Base-by-base conservation (phyloP, 2,888 invertebrate genomes). In the Muschampia plurimacula region DNA sequence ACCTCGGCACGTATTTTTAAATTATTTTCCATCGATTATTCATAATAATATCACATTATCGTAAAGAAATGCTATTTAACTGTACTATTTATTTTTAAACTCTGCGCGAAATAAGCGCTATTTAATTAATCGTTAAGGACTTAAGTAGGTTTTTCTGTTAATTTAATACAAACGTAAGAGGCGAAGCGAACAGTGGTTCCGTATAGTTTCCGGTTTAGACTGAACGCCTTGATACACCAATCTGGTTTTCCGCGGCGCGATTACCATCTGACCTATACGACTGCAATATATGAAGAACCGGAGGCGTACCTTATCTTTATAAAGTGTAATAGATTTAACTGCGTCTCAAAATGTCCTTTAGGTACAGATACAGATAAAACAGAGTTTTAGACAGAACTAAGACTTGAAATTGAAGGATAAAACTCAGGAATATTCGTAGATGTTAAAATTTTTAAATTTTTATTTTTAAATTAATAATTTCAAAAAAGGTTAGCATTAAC, bases 61-160 rank as follows among this genome's bases (percentile, higher is more conserved):
- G 49, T 49, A 49, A n/a, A 13, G 13, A n/a, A 49, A n/a, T 49
- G n/a, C 49, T n/a, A 13, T 5, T n/a, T 4, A 6, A 32, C 32
- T 32, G 32, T 13, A 28, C 5, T 10, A 46, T 46, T 10, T 13
- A 46, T 22, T 57, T 22, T 60, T 46, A n/a, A 46, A 60, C 59
- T 32, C 44, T 60, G 46, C 68, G 52, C 66, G 15, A 67, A 67
- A n/a, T 66, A 39, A 39, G 15, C 36, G 62, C 15, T 67, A 7
- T 64, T 70, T 64, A 70, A 70, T 70, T 57, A 70, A 57, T 65
- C 64, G 65, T 70, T 44, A 70, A 70, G 70, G 70, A 64, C 69
- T 57, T 39, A 32, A 36, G 6, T 32, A 62, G 6, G 36, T 69
- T 13, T 64, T 64, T 64, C 32, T 64, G 64, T 70, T 70, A 57